phyloP scores from a whole-genome alignment of 2,888 invertebrate genomes.

The Cordylochernes scorpioides region DNA sequence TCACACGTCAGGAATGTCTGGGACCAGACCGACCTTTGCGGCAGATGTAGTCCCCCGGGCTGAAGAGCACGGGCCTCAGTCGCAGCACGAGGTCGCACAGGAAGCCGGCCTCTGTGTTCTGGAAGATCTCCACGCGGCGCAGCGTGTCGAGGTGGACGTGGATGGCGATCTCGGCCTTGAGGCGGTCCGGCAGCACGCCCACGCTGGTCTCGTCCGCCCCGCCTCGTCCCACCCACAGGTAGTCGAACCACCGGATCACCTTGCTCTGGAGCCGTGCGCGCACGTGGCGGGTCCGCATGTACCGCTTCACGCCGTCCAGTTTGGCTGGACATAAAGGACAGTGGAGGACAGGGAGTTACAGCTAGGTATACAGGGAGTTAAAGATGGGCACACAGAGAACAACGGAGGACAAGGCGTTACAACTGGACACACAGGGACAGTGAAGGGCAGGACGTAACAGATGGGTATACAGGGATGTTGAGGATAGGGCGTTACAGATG shows the following conservation, averaged over 20 bases:
- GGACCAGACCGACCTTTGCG: constrained; percentile 82
- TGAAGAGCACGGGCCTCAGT: constrained; percentile 80
- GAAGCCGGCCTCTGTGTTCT: constrained; percentile 96
- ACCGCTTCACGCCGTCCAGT: constrained; percentile 90
- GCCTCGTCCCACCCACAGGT: constrained; percentile 93
- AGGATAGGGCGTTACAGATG: too few relatives aligned
- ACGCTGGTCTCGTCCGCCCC: constrained; percentile 88
- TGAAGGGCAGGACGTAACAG: too few relatives aligned
- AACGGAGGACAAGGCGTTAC: too few relatives aligned
- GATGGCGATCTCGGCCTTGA: constrained; percentile 96
- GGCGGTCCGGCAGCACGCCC: constrained; percentile 73
- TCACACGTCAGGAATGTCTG: too few relatives aligned
- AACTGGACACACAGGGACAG: too few relatives aligned
- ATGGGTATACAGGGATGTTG: too few relatives aligned
- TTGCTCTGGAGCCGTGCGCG: constrained; percentile 84
- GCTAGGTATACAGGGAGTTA: too few relatives aligned
- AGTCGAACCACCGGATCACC: constrained; percentile 98
- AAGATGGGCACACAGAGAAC: too few relatives aligned
- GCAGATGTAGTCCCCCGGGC: constrained; percentile 94
- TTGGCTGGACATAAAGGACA: constrained; percentile 46
- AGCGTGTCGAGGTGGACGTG: constrained; percentile 94
- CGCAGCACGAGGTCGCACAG: constrained; percentile 84
- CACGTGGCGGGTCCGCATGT: constrained; percentile 86
- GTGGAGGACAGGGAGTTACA: too few relatives aligned
- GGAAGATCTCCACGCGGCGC: constrained; percentile 92